Evolutionary conservation across 64 coral and sea anemone species (phyloP).

Genomic region (Orbicella faveolata): DNA sequence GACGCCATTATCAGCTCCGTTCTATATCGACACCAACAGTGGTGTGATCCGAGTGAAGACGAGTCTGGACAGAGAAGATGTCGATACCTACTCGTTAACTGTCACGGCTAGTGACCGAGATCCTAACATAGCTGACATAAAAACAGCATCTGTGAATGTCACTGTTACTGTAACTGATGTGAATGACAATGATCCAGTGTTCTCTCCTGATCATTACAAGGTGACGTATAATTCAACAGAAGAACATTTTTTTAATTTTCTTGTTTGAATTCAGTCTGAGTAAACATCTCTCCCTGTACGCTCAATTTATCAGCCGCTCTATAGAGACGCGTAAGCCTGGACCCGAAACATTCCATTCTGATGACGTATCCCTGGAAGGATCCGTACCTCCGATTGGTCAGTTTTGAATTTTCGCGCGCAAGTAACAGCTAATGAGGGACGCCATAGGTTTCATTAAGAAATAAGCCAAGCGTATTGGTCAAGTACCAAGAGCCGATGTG

Average conservation of each 20-base stretch:
- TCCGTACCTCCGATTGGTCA: too few species aligned
- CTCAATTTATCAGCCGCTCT: too few species aligned
- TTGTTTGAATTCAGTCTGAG: not conserved
- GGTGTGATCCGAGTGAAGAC: constrained; percentile 51
- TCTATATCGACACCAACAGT: constrained; percentile 59
- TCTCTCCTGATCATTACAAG: constrained; percentile 56
- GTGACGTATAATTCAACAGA: not conserved
- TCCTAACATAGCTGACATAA: constrained; percentile 27
- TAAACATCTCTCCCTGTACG: too few species aligned
- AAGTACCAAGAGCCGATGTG: too few species aligned
- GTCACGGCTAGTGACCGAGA: constrained; percentile 53
- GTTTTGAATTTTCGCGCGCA: too few species aligned
- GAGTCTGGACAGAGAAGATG: constrained; percentile 40
- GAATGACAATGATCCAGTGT: constrained; percentile 62
- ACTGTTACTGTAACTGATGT: constrained; percentile 47
- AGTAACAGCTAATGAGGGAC: too few species aligned
- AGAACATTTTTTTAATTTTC: not conserved
- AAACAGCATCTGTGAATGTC: constrained; percentile 41
- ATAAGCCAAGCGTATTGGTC: too few species aligned
- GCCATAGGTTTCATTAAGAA: too few species aligned
- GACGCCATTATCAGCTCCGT: constrained; percentile 31
- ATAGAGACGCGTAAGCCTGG: too few species aligned
- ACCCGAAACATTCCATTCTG: too few species aligned
- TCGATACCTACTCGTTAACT: constrained; percentile 26
- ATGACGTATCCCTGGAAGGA: too few species aligned